phyloP scores from a whole-genome alignment of 2,797 vertebrate species.

The Microctenopoma stevenorrisi region DNA sequence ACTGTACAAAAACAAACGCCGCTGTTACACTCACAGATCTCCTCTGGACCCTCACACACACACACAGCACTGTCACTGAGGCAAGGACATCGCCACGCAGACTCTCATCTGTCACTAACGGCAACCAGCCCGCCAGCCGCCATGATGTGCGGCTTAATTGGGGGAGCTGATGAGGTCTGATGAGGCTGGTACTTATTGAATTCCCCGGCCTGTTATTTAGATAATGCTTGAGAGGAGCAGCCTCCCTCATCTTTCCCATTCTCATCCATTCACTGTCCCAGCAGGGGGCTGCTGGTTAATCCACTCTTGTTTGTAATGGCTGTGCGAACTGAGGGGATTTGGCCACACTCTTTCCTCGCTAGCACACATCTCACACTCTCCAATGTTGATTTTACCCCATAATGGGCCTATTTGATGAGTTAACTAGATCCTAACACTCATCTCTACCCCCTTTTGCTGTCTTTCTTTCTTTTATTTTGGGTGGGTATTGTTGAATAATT shows the following conservation, averaged over 20 bases:
- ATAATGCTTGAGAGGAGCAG: conserved; percentile 70
- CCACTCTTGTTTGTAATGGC: conserved; percentile 73
- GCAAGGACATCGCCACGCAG: conserved; percentile 24
- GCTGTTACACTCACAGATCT: conserved; percentile 17
- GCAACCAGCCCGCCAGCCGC: conserved; percentile 70
- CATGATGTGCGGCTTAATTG: conserved; percentile 75
- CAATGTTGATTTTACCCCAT: conserved; percentile 68
- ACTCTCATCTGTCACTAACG: conserved; percentile 70
- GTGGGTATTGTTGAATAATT: conserved; percentile 40
- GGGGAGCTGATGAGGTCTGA: conserved; percentile 79
- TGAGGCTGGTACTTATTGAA: conserved; percentile 80
- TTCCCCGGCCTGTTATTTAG: conserved; percentile 77
- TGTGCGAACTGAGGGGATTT: conserved; percentile 60
- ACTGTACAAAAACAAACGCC: conserved; percentile 17
- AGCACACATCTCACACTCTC: conserved; percentile 48
- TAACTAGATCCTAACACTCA: conserved; percentile 53
- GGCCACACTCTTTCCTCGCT: conserved; percentile 41
- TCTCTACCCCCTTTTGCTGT: conserved; percentile 12
- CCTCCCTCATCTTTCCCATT: conserved; percentile 64
- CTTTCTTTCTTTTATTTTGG: conserved; percentile 14
- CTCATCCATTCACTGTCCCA: conserved; percentile 70
- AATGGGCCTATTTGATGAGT: conserved; percentile 65
- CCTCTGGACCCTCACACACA: conserved; percentile 17
- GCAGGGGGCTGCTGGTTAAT: conserved; percentile 70
- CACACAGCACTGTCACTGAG: conserved; percentile 23